These are phyloP conservation scores for Aegithalos caudatus DNA, from an alignment of 2,113 vertebrate species.

Conservation along the genomic window DNA sequence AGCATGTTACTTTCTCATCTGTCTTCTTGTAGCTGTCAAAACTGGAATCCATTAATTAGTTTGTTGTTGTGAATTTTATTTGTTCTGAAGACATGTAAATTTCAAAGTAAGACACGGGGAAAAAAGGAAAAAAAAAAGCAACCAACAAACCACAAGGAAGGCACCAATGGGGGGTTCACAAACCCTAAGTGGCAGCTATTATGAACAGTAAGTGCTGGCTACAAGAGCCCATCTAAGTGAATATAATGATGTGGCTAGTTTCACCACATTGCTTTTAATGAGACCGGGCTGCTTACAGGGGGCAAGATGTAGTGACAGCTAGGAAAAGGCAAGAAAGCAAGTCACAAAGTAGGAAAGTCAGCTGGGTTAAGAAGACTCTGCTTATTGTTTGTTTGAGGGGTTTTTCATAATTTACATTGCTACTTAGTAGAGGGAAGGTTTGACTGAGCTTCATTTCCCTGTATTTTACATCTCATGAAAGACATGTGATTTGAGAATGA, in stretches of 20 bases:
- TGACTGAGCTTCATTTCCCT: not conserved
- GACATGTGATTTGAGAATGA: not conserved
- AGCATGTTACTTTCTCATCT: constrained; percentile 86
- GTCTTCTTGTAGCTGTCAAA: constrained; percentile 94
- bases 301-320: not conserved
- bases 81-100: constrained; percentile 79
- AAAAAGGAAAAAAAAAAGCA: not conserved
- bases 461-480: not conserved
- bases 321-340: not conserved
- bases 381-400: not conserved
- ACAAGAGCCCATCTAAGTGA: constrained; percentile 61
- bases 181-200: constrained; percentile 58
- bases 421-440: not conserved
- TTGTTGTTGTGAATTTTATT: constrained; percentile 80
- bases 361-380: constrained; percentile 23
- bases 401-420: constrained; percentile 12
- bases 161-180: constrained; percentile 51
- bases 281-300: constrained; percentile 52
- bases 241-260: constrained; percentile 72
- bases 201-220: constrained; percentile 31
- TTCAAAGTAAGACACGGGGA: constrained; percentile 63
- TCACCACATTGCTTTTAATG: constrained; percentile 72
- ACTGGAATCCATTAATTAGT: constrained; percentile 93
- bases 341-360: constrained; percentile 37
- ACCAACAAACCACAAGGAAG: not conserved